Conservation (phyloP, 2,113 vertebrate genomes). For the Castor canadensis region DNA sequence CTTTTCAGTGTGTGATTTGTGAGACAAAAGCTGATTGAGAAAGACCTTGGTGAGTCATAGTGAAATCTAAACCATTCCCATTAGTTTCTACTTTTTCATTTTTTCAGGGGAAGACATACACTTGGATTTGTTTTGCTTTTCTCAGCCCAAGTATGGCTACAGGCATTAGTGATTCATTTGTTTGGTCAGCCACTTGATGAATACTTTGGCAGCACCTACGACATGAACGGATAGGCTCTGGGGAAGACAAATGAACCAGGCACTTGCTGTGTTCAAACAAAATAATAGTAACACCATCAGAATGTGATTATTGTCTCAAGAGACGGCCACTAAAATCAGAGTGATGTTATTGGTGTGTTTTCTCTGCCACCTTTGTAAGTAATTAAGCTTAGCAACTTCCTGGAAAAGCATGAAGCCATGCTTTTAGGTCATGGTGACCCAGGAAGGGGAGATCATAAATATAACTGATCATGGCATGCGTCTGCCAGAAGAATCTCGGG, state of each 20-base stretch:
- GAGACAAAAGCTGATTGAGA: neutral
- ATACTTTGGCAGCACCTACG: neutral
- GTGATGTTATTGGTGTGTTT: neutral
- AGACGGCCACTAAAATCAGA: neutral
- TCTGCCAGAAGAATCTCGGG: neutral
- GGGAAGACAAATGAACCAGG: neutral
- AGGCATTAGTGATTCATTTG: neutral
- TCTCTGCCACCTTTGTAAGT: neutral
- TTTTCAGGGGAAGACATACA: neutral
- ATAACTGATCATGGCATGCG: neutral
- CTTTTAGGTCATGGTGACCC: neutral
- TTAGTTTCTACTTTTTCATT: constrained; percentile 10
- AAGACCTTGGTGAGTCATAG: neutral
- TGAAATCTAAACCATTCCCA: neutral
- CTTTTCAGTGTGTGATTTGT: neutral
- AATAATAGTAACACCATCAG: neutral
- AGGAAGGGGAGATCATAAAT: neutral
- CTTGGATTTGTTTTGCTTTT: neutral
- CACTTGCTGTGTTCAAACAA: neutral
- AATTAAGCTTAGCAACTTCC: neutral
- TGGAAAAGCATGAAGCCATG: neutral
- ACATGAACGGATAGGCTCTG: neutral
- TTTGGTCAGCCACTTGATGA: neutral
- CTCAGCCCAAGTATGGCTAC: neutral
- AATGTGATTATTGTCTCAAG: neutral